Evolutionary conservation across 2,797 vertebrate species (phyloP).

Genomic region (Hydrocynus forskahlii): DNA sequence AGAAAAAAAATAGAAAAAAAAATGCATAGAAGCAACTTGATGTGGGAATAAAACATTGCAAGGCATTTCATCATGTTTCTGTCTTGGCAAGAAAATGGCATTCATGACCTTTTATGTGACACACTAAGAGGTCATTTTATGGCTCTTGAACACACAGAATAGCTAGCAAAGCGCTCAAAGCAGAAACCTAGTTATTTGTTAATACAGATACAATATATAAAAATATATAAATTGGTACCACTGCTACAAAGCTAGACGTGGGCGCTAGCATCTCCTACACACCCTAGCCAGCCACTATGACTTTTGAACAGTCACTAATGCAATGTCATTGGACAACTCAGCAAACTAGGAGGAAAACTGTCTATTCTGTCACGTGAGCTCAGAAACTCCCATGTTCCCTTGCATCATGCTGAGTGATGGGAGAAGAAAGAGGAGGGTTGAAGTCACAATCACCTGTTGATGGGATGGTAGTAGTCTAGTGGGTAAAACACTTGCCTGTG

Average conservation of each 20-base stretch:
- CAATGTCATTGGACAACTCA: not conserved
- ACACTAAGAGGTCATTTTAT: slow-evolving; percentile 19
- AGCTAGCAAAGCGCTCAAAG: slow-evolving; percentile 4
- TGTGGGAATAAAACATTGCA: slow-evolving; percentile 68
- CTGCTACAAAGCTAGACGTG: not conserved
- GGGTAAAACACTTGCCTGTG: too few relatives aligned
- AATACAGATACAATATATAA: too few relatives aligned
- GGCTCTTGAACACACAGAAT: not conserved
- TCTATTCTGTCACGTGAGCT: not conserved
- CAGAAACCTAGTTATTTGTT: not conserved
- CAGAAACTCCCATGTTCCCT: not conserved
- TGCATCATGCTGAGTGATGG: not conserved
- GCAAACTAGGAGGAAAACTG: not conserved
- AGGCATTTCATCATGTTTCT: slow-evolving; percentile 45
- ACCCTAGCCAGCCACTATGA: not conserved
- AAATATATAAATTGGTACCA: not conserved
- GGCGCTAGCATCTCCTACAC: not conserved
- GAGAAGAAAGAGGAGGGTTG: not conserved
- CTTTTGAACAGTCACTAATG: not conserved
- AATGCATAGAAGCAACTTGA: slow-evolving; percentile 70
- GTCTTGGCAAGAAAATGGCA: slow-evolving; percentile 22
- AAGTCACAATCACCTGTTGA: not conserved
- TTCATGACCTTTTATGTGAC: slow-evolving; percentile 42
- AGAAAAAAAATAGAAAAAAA: slow-evolving; percentile 66
- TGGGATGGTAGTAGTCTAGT: not conserved